Conservation (phyloP, 2,888 invertebrate species). For the Malacosoma neustria region DNA sequence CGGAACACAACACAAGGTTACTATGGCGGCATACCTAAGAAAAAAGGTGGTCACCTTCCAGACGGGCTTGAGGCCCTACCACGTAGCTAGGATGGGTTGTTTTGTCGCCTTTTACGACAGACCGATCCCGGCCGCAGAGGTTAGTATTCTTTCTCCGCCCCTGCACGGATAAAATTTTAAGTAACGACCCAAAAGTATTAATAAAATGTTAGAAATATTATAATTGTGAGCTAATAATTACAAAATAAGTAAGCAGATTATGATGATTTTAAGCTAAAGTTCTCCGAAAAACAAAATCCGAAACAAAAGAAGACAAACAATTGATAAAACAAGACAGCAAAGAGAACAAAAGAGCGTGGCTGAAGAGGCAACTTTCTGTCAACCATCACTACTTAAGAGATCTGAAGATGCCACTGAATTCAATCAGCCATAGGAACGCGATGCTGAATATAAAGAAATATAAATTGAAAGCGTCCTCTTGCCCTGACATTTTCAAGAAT, state of each 20-base stretch:
- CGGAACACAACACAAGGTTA: too few relatives aligned
- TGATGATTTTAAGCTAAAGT: constrained; percentile 11
- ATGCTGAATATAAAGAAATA: constrained; percentile 89
- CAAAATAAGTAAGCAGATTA: not conserved
- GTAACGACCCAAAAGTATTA: too few relatives aligned
- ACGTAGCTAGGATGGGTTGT: too few relatives aligned
- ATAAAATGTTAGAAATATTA: too few relatives aligned
- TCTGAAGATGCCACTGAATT: constrained; percentile 83
- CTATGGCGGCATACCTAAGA: too few relatives aligned
- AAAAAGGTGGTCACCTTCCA: too few relatives aligned
- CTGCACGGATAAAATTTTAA: too few relatives aligned
- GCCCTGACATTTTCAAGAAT: constrained; percentile 92
- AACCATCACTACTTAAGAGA: constrained; percentile 83
- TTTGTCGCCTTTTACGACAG: too few relatives aligned
- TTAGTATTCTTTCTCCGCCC: too few relatives aligned
- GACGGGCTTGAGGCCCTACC: too few relatives aligned
- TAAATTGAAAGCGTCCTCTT: constrained; percentile 88
- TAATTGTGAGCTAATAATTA: not conserved
- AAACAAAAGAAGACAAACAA: constrained; percentile 46
- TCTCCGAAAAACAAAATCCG: constrained; percentile 36
- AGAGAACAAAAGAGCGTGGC: constrained; percentile 59
- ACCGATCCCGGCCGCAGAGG: too few relatives aligned
- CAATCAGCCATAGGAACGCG: constrained; percentile 90
- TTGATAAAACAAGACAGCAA: constrained; percentile 51
- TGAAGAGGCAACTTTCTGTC: constrained; percentile 65